Evolutionary conservation across 2,797 vertebrate species (phyloP).

Genomic region (Fistularia tabacaria): DNA sequence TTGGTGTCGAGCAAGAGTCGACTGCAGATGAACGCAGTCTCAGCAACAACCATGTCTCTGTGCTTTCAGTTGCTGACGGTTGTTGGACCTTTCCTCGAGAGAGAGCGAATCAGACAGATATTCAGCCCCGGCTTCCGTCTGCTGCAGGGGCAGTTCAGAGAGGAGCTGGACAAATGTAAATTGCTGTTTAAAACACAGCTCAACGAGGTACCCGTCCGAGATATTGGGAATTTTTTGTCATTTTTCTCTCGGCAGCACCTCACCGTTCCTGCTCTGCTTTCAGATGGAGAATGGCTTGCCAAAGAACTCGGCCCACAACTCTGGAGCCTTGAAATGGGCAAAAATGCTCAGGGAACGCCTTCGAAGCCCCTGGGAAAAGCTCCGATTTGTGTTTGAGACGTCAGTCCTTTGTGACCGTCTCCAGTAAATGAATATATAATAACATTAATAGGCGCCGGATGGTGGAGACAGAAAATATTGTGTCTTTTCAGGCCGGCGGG

Average conservation of each 20-base stretch:
- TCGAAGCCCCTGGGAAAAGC: conserved; percentile 73
- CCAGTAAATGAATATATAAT: background rate
- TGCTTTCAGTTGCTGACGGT: conserved; percentile 73
- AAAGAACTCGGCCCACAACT: conserved; percentile 79
- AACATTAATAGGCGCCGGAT: background rate
- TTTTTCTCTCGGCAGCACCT: too few species aligned
- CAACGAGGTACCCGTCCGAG: conserved; percentile 62
- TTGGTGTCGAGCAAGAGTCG: background rate
- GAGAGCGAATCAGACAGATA: conserved; percentile 73
- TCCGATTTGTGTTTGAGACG: conserved; percentile 63
- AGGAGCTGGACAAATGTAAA: conserved; percentile 79
- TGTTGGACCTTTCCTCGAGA: conserved; percentile 79
- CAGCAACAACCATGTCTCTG: conserved; percentile 5
- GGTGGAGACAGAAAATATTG: background rate
- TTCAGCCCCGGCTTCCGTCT: conserved; percentile 75
- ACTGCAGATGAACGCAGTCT: conserved; percentile 1
- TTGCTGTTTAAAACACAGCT: conserved; percentile 65
- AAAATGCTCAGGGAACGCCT: conserved; percentile 76
- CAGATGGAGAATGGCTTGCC: conserved; percentile 56
- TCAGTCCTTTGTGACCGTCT: conserved; percentile 57
- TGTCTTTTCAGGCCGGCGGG: conserved; percentile 53
- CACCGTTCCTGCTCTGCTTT: too few species aligned
- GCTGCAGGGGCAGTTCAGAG: conserved; percentile 72
- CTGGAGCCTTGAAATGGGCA: conserved; percentile 77
- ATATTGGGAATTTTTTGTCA: too few species aligned